Percentiles rank a stretch among this genome's conserved stretches.
Evolutionary conservation across 2,797 vertebrate genomes (phyloP).

Genomic region (Sebastes minor): DNA sequence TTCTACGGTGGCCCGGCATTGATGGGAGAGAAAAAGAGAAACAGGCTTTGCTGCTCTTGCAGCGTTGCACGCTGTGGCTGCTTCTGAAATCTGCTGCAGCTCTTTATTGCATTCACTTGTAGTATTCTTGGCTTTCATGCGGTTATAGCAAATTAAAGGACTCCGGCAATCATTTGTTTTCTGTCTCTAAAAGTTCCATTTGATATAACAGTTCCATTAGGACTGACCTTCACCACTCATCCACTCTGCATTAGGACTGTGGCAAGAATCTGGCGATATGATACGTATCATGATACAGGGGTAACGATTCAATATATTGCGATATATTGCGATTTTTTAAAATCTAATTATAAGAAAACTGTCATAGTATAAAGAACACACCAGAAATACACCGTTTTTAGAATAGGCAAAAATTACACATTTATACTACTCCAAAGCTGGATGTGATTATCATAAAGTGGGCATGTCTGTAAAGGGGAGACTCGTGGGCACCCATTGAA

Average conservation of each 20-base stretch:
- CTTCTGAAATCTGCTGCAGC: background rate
- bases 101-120: background rate
- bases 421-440: too few species aligned
- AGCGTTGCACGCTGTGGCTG: background rate
- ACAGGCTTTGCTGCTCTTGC: background rate
- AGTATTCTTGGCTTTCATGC: background rate
- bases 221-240: constrained; percentile 4
- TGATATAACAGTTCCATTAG: background rate
- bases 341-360: too few species aligned
- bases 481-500: too few species aligned
- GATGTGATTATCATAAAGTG: too few species aligned
- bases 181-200: constrained; percentile 1
- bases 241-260: background rate
- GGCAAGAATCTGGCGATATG: too few species aligned
- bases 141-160: background rate
- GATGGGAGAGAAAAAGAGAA: constrained; percentile 7
- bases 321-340: too few species aligned
- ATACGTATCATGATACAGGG: too few species aligned
- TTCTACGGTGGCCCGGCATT: constrained; percentile 30
- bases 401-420: too few species aligned
- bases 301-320: too few species aligned
- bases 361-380: too few species aligned
- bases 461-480: too few species aligned
- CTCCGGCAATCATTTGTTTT: background rate
- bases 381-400: too few species aligned